phyloP scores from a whole-genome alignment of 92 coral and sea anemone genomes.

The Actinernus sp. region DNA sequence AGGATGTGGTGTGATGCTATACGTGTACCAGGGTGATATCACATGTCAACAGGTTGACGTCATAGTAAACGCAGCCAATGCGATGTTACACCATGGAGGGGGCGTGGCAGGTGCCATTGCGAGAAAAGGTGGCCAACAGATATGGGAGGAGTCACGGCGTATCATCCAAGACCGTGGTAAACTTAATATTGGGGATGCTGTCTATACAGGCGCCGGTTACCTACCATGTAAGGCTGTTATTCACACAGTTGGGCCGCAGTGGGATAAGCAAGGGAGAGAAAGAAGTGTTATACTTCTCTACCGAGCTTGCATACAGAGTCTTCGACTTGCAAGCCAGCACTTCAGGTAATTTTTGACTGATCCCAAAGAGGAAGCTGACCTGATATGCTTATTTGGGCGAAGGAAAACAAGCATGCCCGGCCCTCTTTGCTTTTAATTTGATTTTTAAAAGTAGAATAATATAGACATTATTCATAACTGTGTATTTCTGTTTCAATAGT shows the following conservation, averaged over 20 bases:
- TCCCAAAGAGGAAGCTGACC: no score
- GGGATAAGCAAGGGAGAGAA: constrained; percentile 11
- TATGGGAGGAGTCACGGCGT: constrained; percentile 45
- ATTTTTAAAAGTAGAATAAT: no score
- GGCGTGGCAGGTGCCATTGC: constrained; percentile 93
- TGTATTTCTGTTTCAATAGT: no score
- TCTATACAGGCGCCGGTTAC: constrained; percentile 51
- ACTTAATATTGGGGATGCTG: constrained; percentile 63
- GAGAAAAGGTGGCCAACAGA: constrained; percentile 72
- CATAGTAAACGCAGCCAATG: constrained; percentile 85
- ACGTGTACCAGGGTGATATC: constrained; percentile 86
- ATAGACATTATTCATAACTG: no score
- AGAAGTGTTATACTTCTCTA: constrained; percentile 17
- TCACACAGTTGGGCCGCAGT: constrained; percentile 85
- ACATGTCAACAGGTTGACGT: constrained; percentile 67
- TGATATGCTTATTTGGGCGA: no score
- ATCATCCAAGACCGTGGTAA: constrained; percentile 10
- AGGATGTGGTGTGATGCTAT: constrained; percentile 49
- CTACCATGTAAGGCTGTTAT: constrained; percentile 69
- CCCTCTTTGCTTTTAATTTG: no score
- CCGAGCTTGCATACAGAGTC: constrained; percentile 32
- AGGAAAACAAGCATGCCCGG: no score
- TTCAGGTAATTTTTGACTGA: no score
- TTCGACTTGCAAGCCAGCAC: constrained; percentile 16
- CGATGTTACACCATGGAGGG: constrained; percentile 42